Evolutionary conservation across 2,797 vertebrate species (phyloP).

Genomic region (Macroramphosus scolopax): DNA sequence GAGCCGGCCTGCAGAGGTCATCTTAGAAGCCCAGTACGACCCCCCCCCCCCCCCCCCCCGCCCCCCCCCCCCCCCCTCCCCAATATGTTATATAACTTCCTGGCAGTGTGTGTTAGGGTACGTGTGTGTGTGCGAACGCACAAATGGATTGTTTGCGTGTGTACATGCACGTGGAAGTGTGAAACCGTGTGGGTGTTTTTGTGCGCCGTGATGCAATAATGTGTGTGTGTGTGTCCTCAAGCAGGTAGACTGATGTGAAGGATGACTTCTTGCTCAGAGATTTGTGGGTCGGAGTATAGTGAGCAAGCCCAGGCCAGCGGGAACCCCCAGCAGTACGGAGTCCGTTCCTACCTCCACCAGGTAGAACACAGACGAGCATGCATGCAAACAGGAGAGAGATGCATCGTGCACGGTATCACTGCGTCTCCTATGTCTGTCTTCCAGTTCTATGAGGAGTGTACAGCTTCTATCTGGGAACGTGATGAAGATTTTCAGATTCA

Average conservation of each 20-base stretch:
- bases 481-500: constrained; percentile 99
- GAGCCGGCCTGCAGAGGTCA: too few species aligned
- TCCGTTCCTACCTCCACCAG: constrained; percentile 96
- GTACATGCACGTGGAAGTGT: constrained; percentile 7
- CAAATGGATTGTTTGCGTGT: constrained; percentile 5
- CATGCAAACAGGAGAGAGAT: not conserved
- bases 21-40: too few species aligned
- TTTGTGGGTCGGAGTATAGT: constrained; percentile 83
- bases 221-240: constrained; percentile 22
- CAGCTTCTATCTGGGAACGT: constrained; percentile 97
- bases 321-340: constrained; percentile 89
- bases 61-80: too few species aligned
- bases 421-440: too few species aligned
- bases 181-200: constrained; percentile 15
- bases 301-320: constrained; percentile 77
- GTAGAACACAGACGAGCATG: constrained; percentile 30
- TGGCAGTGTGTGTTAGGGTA: constrained; percentile 5
- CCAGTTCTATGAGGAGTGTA: constrained; percentile 97
- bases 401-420: too few species aligned
- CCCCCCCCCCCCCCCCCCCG: too few species aligned
- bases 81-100: constrained; percentile 48
- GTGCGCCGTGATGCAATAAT: constrained; percentile 22
- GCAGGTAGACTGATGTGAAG: constrained; percentile 78
- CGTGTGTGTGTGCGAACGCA: constrained; percentile 16
- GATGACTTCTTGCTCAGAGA: constrained; percentile 91